phyloP scores from a whole-genome alignment of 1,140 invertebrate species.

The Nebria ingens region DNA sequence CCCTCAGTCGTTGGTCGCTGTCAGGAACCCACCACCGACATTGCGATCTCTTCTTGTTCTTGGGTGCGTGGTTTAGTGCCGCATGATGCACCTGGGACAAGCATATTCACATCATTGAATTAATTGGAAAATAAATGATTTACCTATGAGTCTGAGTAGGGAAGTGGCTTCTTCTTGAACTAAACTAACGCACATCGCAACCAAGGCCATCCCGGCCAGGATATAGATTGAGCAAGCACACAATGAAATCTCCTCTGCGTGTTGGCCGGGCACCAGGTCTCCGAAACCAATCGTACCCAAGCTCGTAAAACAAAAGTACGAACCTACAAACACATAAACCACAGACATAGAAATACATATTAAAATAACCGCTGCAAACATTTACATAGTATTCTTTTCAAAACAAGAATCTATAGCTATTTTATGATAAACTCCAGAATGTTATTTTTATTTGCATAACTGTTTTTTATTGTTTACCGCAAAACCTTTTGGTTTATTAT shows the following conservation, averaged over 20 bases:
- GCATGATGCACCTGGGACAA: constrained; percentile 28
- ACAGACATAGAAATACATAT: no score
- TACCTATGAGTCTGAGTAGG: constrained; percentile 39
- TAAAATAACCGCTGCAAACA: no score
- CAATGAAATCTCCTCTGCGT: constrained; percentile 64
- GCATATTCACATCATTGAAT: constrained; percentile 30
- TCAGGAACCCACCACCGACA: constrained; percentile 53
- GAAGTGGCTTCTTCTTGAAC: constrained; percentile 85
- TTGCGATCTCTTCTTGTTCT: constrained; percentile 42
- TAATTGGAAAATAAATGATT: background rate
- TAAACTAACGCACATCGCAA: constrained; percentile 94
- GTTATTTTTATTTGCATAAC: no score
- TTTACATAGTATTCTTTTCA: no score
- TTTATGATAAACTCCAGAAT: no score
- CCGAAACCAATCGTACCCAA: constrained; percentile 63
- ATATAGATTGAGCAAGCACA: constrained; percentile 80
- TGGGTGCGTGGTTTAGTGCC: constrained; percentile 33
- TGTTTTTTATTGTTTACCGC: no score
- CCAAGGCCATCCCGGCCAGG: constrained; percentile 84
- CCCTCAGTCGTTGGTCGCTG: constrained; percentile 44
- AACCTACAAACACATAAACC: constrained; percentile 12
- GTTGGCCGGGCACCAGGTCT: constrained; percentile 62
- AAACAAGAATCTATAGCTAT: no score
- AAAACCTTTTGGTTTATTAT: no score
- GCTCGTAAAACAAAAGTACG: constrained; percentile 81